phyloP scores from a whole-genome alignment of 2,797 vertebrate species.

The Rallus crepitans region DNA sequence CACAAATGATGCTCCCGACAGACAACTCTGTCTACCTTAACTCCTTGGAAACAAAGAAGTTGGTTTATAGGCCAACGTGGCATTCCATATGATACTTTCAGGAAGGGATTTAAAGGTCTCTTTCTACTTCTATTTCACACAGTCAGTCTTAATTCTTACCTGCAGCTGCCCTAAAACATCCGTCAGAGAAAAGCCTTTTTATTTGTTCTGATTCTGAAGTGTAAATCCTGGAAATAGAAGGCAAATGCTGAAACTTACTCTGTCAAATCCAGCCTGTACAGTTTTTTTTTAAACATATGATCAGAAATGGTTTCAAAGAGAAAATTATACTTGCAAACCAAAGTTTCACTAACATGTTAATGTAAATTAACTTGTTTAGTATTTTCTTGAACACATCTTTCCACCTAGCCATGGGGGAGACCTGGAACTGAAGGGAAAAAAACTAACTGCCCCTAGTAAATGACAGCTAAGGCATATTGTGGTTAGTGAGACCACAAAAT shows the following conservation, averaged over 20 bases:
- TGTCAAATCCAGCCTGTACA: not conserved
- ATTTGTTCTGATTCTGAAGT: slow-evolving; percentile 7
- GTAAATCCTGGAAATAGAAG: slow-evolving; percentile 23
- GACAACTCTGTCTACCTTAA: not conserved
- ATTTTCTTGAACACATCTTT: slow-evolving; percentile 19
- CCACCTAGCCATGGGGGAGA: not conserved
- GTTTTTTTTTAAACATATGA: not conserved
- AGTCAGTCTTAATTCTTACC: not conserved
- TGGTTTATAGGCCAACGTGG: not conserved
- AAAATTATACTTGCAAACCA: not conserved
- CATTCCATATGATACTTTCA: not conserved
- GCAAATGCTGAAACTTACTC: slow-evolving; percentile 10
- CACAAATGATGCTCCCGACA: not conserved
- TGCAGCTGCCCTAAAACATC: not conserved
- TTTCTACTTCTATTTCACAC: not conserved
- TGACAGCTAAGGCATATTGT: not conserved
- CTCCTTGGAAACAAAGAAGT: not conserved
- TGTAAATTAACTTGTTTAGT: not conserved
- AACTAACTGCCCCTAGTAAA: not conserved
- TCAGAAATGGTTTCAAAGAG: not conserved
- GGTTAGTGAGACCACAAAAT: slow-evolving; percentile 30
- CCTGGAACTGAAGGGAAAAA: not conserved
- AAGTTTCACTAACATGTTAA: not conserved
- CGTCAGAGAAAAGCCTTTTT: not conserved
- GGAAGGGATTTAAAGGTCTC: not conserved